Percentiles rank a stretch among this genome's conserved stretches.
Evolutionary conservation across 2,797 vertebrate species (phyloP).

Genomic region (Argya squamiceps): DNA sequence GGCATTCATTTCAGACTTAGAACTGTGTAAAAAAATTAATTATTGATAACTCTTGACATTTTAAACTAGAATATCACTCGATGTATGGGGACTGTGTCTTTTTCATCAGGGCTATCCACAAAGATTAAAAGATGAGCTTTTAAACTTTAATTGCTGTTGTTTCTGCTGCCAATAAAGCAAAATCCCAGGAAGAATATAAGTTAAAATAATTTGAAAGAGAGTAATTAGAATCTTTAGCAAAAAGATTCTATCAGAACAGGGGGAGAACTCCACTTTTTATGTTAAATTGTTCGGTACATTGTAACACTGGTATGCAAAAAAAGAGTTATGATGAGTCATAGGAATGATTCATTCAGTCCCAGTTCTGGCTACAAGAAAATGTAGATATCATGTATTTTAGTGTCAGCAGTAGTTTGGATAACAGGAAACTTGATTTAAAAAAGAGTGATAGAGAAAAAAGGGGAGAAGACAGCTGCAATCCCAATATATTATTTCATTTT

Average conservation of each 20-base stretch:
- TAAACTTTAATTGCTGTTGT: neutral
- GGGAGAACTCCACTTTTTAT: neutral
- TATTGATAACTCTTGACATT: neutral
- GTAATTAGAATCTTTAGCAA: neutral
- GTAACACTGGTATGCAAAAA: conserved; percentile 18
- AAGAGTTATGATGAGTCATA: conserved; percentile 59
- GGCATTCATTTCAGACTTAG: neutral
- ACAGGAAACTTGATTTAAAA: conserved; percentile 2
- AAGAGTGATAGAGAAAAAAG: neutral
- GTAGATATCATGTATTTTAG: conserved; percentile 29
- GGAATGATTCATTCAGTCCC: conserved; percentile 53
- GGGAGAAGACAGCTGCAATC: neutral
- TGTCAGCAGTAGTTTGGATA: conserved; percentile 44
- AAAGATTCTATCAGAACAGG: neutral
- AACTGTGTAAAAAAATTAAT: neutral
- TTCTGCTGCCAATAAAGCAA: neutral
- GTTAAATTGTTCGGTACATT: neutral
- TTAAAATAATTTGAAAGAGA: neutral
- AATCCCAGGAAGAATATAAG: neutral
- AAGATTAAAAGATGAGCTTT: neutral
- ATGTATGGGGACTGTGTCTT: neutral
- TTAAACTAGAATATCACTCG: neutral
- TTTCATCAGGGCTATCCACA: neutral
- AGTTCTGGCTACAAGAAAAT: conserved; percentile 40
- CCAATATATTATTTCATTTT: neutral